Evolutionary conservation across 2,888 invertebrate species (phyloP), one percentile per base, ranked within the genome.

Genomic region (Spatulosminthurus flaviceps): DNA sequence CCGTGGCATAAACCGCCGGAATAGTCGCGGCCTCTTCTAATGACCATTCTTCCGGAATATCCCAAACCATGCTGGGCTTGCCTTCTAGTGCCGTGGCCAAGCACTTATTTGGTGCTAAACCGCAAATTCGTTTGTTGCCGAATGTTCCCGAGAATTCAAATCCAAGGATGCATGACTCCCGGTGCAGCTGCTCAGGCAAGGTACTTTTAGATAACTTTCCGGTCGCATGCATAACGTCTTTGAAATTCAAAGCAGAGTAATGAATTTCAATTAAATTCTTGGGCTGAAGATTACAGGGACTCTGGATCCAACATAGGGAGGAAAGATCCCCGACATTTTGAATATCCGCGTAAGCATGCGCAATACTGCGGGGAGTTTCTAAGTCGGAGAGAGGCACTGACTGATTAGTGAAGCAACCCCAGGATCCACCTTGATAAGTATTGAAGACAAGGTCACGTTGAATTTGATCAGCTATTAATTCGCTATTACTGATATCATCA

Each of bases 271-370:
- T 4, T n/a, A n/a, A n/a, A n/a, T n/a, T n/a, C n/a, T n/a, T n/a
- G n/a, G n/a, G n/a, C n/a, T n/a, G n/a, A n/a, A n/a, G n/a, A n/a
- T n/a, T n/a, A n/a, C n/a, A n/a, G n/a, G n/a, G n/a, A 34, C 9
- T 34, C 34, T 34, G 34, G 34, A 60, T 95, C 98, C 95, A 98
- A 86, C 92, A 92, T 84, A 96, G 91, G 86, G 94, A 97, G 24
- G 97, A 92, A 84, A 99, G 91, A 89, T 99, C 98, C 79, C 98
- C 98, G 87, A 97, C 92, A 19, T 93, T 93, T 85, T 96, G 88
- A 0, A 96, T 93, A 89, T 98, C 98, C 74, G 98, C 93, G 88
- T 96, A 98, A 19, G 98, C 98, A 89, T 97, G 95, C 87, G 13
- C 1, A 4, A 16, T 1, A 19, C 7, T 5, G 5, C 60, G 60